Evolutionary conservation across 2,888 invertebrate species (phyloP).

Genomic region (Nipponacmea schrenckii): DNA sequence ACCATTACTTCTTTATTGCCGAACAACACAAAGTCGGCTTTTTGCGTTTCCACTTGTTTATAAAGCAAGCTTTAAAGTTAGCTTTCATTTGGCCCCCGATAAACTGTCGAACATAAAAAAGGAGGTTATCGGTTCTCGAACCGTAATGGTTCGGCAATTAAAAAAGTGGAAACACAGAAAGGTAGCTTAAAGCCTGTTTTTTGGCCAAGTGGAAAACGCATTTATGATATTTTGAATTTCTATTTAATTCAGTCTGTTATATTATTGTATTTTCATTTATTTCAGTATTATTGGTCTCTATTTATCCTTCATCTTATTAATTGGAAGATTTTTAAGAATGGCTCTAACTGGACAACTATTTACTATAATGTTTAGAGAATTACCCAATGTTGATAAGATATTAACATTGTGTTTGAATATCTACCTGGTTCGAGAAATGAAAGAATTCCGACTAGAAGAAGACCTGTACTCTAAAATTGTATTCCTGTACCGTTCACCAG

Average conservation of each 20-base stretch:
- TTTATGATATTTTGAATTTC: too few relatives aligned
- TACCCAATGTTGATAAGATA: constrained; percentile 74
- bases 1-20: too few relatives aligned
- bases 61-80: too few relatives aligned
- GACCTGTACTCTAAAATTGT: constrained; percentile 97
- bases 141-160: too few relatives aligned
- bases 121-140: too few relatives aligned
- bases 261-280: constrained; percentile 8
- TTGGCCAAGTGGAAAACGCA: too few relatives aligned
- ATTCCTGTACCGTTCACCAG: constrained; percentile 95
- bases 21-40: too few relatives aligned
- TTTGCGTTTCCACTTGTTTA: too few relatives aligned
- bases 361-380: constrained; percentile 76
- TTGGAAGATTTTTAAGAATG: constrained; percentile 85
- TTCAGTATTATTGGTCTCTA: constrained; percentile 89
- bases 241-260: constrained; percentile 43
- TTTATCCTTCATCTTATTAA: constrained; percentile 93
- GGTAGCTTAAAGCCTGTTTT: too few relatives aligned
- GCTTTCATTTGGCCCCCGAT: too few relatives aligned
- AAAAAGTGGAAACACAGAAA: too few relatives aligned
- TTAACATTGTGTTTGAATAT: constrained; percentile 73
- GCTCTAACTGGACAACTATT: constrained; percentile 90
- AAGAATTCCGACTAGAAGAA: constrained; percentile 92
- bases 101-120: too few relatives aligned
- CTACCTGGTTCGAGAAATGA: constrained; percentile 87